These are phyloP conservation scores for Eulacestoma nigropectus DNA, from an alignment of 2,113 vertebrate genomes.

Conservation along the genomic window DNA sequence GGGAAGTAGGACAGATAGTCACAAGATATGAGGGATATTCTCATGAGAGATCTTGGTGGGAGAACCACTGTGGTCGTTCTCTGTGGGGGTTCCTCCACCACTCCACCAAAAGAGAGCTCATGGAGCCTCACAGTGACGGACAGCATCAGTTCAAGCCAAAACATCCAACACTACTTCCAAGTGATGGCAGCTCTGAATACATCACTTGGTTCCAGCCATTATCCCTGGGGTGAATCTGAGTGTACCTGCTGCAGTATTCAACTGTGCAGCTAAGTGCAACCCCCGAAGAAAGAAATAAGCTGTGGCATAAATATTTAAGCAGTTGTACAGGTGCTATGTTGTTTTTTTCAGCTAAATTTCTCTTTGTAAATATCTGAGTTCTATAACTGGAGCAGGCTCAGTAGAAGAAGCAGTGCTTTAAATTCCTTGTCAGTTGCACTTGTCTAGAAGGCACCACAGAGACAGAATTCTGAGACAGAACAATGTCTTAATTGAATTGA, in stretches of 20 bases:
- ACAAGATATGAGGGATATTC: not conserved
- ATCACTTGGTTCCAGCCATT: not conserved
- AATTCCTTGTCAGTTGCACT: not conserved
- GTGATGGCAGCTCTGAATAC: not conserved
- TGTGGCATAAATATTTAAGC: not conserved
- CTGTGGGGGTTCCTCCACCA: accelerated
- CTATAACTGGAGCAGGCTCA: not conserved
- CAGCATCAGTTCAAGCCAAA: not conserved
- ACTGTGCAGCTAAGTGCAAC: not conserved
- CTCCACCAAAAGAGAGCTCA: not conserved
- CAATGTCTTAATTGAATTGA: constrained; percentile 5
- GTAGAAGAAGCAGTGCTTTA: not conserved
- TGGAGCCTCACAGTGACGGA: accelerated
- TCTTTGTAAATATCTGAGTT: not conserved
- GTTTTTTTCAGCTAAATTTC: not conserved
- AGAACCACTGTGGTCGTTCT: not conserved
- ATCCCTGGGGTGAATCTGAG: not conserved
- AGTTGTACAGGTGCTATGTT: not conserved
- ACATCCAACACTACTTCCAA: not conserved
- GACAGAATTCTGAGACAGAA: not conserved
- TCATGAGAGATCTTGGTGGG: not conserved
- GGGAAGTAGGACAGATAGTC: not conserved
- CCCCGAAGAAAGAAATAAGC: not conserved
- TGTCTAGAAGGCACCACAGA: not conserved
- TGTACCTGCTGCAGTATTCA: not conserved